Base-by-base conservation (phyloP, 2,888 invertebrate genomes). In the Microctonus brassicae region DNA sequence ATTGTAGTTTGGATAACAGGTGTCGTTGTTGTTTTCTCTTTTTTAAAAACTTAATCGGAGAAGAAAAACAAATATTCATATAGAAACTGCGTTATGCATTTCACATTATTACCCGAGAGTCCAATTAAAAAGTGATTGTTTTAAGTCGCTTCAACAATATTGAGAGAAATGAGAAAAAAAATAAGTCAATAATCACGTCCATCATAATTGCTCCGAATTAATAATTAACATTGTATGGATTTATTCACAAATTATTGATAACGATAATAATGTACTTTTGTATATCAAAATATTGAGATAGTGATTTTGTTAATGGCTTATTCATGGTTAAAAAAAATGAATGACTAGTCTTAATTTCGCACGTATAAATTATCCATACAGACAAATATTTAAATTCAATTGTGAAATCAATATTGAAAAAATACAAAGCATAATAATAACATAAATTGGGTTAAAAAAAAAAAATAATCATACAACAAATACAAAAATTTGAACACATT, bases 1-100 rank as follows among this genome's bases (percentile, higher is more conserved):
- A 75, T 86, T 89, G 81, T 89, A 87, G 87, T 61, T 60, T 61
- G 33, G 60, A 55, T 74, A 29, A 34, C 22, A 2, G 20, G 6
- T 6, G 6, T 6, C n/a, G n/a, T n/a, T 34, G 22, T 34, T 34
- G 7, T 6, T 34, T 57, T 29, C 17, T 13, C 2, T 29, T 33
- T 34, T 60, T 5, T 0, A 17, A 17, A n/a, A 4, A 17, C 4
- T 9, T 9, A 36, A 36, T 9, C 4, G 10, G 10, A 36, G 47
- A 17, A 33, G 11, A 13, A 11, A 58, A 10, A 29, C n/a, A 29
- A 58, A 9, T 58, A 34, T 29, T 13, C 34, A 1, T 13, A 29
- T 17, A 33, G 34, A n/a, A 58, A 34, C 10, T 58, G 33, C 34
- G 17, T n/a, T 58, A 29, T 33, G 13, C 20, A 26, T 58, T 34